Evolutionary conservation across 2,888 invertebrate genomes (phyloP), one percentile per base, ranked within the genome.

Genomic region (Cataglyphis altisquamis): DNA sequence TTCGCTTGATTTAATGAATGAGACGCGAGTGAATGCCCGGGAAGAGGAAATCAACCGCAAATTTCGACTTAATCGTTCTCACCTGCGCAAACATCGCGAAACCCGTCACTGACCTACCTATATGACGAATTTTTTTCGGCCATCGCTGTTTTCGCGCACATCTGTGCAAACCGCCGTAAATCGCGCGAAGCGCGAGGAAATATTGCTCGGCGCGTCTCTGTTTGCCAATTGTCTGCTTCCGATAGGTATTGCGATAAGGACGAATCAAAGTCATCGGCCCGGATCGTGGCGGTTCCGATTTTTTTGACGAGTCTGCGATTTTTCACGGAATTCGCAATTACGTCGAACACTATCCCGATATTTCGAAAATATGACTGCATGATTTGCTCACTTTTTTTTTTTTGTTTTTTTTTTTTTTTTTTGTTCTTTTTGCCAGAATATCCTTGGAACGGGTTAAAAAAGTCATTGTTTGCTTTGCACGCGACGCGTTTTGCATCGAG

Each of bases 211-310:
- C 75, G 75, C 85, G 87, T 87, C 82, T 90, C 90, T 92, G 91
- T 92, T 92, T 92, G 89, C 91, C 87, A 87, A 92, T 91, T 87
- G 91, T 92, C 91, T 91, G 91, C 85, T 83, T 87, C 82, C 85
- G 85, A 84, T 88, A 85, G 88, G 86, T 82, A 82, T 18, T 25
- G 39, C 80, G 85, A 84, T 88, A 90, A 92, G 92, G 91, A 91
- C 92, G 89, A 90, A 85, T 85, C 90, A 91, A 92, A 92, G 91
- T 91, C 91, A 91, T 87, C 87, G 85, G 15, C 21, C n/a, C 15
- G 21, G 39, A 57, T 52, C 32, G 45, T 74, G 25, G 25, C 21
- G 57, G n/a, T 4, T 41, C 29, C 10, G 29, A 67, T 67, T 68
- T 29, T n/a, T n/a, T 9, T 21, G n/a, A 9, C 64, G 64, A 10